Base-by-base conservation (phyloP, 2,888 invertebrate genomes). In the Coenonympha glycerion region DNA sequence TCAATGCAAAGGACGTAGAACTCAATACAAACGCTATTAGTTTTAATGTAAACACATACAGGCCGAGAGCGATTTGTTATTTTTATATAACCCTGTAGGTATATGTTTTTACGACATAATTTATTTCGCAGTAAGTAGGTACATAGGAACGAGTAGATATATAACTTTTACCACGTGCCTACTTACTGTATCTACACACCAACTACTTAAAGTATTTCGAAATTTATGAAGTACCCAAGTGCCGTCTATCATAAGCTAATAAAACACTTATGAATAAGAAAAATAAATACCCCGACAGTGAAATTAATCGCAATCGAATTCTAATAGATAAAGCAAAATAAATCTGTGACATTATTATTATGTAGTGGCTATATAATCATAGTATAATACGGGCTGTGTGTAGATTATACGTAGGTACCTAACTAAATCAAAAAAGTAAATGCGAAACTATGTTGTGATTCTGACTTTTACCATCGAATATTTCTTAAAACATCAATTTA, bases 331-430 rank as follows among this genome's bases (percentile, higher is more conserved):
- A 60, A 59, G 59, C 51, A 53, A 75, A 76, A 76, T 71, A 74
- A 71, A 57, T 57, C 63, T 18, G n/a, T n/a, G 41, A 41, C 28
- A 28, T n/a, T n/a, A 18, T 15, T 18, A 37, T 24, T 39, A 39
- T n/a, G n/a, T 24, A 5, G 13, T 15, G 24, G 24, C 24, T 19
- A 24, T 11, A 26, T 15, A 50, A 82, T 82, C 77, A 73, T 68
- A 79, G 65, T 68, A 68, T 74, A 75, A 79, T n/a, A n/a, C n/a
- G n/a, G n/a, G 76, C 77, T 76, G 69, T 73, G 76, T 18, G 11
- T 74, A 70, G 71, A n/a, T n/a, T n/a, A n/a, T n/a, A n/a, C n/a
- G n/a, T n/a, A n/a, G n/a, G n/a, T n/a, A n/a, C n/a, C n/a, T n/a
- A n/a, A n/a, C n/a, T n/a, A n/a, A n/a, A n/a, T n/a, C n/a, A n/a